These are phyloP conservation scores for Salticus scenicus DNA, from an alignment of 2,888 invertebrate species.

Conservation along the genomic window DNA sequence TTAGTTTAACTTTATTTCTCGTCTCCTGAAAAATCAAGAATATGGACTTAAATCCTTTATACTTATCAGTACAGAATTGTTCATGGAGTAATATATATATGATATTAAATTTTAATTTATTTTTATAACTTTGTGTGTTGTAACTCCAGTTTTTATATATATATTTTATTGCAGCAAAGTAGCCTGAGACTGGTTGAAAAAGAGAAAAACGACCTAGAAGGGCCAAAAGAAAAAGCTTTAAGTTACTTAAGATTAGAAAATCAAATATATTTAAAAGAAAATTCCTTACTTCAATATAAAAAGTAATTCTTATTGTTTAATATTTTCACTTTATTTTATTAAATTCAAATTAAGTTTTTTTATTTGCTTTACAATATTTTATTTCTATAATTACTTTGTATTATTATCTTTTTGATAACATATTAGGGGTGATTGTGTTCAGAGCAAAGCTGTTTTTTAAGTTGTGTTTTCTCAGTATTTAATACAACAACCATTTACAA, in stretches of 20 bases:
- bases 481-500: too few relatives aligned
- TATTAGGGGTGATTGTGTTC: neutral
- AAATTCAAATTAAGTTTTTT: too few relatives aligned
- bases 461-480: too few relatives aligned
- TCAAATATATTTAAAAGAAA: constrained; percentile 81
- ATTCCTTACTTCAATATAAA: constrained; percentile 81
- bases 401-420: neutral
- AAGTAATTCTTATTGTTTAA: constrained; percentile 28
- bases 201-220: constrained; percentile 86
- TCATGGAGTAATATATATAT: neutral
- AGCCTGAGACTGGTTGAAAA: constrained; percentile 87
- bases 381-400: too few relatives aligned
- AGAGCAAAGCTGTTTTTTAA: too few relatives aligned
- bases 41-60: too few relatives aligned
- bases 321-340: neutral
- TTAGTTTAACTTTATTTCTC: too few relatives aligned
- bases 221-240: constrained; percentile 86
- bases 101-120: too few relatives aligned
- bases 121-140: too few relatives aligned
- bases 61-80: too few relatives aligned
- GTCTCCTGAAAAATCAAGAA: too few relatives aligned
- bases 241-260: constrained; percentile 88
- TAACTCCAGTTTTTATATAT: neutral
- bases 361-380: too few relatives aligned
- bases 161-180: constrained; percentile 79